Conservation (phyloP, 2,797 vertebrate species). For the Arnoldichthys spilopterus region DNA sequence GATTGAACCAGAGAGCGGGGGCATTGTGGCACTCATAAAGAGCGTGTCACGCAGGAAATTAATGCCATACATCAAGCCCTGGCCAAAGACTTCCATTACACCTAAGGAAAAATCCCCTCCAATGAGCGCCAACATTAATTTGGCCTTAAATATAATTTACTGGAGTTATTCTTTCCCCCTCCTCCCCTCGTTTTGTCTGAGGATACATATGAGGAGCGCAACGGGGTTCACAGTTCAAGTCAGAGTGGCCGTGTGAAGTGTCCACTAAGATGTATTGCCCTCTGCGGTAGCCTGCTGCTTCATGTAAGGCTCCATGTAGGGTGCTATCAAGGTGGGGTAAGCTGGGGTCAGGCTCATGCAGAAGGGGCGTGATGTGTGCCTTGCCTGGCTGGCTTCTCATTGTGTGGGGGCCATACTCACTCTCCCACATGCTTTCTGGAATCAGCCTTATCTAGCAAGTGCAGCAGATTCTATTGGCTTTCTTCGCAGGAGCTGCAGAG, state of each 20-base stretch:
- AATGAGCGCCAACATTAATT: constrained; percentile 53
- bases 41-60: constrained; percentile 82
- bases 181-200: constrained; percentile 21
- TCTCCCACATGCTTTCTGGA: background rate
- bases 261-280: constrained; percentile 49
- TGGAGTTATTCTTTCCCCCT: constrained; percentile 37
- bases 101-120: constrained; percentile 51
- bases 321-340: constrained; percentile 24
- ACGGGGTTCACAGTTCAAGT: constrained; percentile 45
- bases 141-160: constrained; percentile 55
- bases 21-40: constrained; percentile 74
- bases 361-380: constrained; percentile 1
- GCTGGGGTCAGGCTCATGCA: constrained; percentile 15
- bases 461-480: constrained; percentile 22
- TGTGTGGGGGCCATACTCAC: background rate
- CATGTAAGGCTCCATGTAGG: constrained; percentile 10
- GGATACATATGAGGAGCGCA: constrained; percentile 3
- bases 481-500: background rate
- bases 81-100: constrained; percentile 60
- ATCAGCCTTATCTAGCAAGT: constrained; percentile 28
- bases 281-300: constrained; percentile 11
- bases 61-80: constrained; percentile 81
- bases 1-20: constrained; percentile 44
- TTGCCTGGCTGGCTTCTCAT: constrained; percentile 21
- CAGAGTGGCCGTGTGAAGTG: constrained; percentile 28